Percentiles rank a stretch among this genome's conserved stretches.
These are phyloP conservation scores for Recurvirostra avosetta DNA, from an alignment of 2,113 vertebrate species.

Conservation along the genomic window DNA sequence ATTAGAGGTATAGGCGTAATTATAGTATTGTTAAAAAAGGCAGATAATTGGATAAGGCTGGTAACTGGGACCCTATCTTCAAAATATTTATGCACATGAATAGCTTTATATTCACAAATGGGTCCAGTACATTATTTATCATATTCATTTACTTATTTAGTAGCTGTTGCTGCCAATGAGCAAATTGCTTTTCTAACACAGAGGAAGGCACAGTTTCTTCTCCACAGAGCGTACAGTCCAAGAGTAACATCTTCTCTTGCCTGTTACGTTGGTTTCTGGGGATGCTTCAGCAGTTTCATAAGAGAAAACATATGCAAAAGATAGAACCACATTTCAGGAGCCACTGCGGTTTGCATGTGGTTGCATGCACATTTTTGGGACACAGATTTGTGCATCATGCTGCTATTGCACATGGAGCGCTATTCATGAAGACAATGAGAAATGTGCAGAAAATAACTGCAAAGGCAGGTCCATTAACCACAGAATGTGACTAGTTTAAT, in stretches of 20 bases:
- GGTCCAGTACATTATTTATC: conserved; percentile 51
- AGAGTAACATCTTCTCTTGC: not conserved
- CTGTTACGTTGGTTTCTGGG: not conserved
- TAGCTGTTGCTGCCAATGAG: conserved; percentile 11
- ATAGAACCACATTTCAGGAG: not conserved
- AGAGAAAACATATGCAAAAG: not conserved
- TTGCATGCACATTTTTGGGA: not conserved
- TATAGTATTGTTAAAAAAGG: not conserved
- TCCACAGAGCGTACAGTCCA: not conserved
- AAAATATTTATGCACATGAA: conserved; percentile 24
- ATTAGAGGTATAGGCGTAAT: not conserved
- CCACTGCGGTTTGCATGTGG: not conserved
- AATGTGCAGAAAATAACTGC: not conserved
- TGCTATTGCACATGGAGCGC: not conserved
- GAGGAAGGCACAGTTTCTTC: not conserved
- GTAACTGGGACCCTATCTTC: not conserved
- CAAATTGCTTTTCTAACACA: conserved; percentile 7
- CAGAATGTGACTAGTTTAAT: not conserved
- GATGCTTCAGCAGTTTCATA: not conserved
- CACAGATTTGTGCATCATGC: not conserved
- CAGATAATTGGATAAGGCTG: not conserved
- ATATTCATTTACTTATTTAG: conserved; percentile 60
- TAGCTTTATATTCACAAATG: conserved; percentile 17
- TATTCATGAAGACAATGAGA: not conserved
- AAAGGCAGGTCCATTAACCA: not conserved